These are phyloP conservation scores for Passer domesticus DNA, from an alignment of 2,113 vertebrate genomes.

Conservation along the genomic window DNA sequence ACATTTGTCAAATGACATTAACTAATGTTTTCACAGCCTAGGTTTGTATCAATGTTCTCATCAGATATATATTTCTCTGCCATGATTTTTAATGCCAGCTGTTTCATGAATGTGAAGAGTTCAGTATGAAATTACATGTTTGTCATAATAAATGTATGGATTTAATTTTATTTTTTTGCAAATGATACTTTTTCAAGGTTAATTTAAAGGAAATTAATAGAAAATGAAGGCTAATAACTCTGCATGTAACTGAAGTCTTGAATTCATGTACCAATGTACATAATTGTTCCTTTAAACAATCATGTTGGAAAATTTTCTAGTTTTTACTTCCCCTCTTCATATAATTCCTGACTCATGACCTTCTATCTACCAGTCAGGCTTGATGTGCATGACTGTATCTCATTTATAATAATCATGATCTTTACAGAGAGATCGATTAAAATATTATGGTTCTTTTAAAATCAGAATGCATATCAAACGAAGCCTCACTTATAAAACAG, in stretches of 20 bases:
- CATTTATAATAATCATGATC: slow-evolving; percentile 44
- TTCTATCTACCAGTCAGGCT: slow-evolving; percentile 41
- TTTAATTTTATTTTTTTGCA: slow-evolving; percentile 56
- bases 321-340: slow-evolving; percentile 35
- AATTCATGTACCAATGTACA: slow-evolving; percentile 30
- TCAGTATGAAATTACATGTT: slow-evolving; percentile 52
- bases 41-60: slow-evolving; percentile 46
- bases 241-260: slow-evolving; percentile 46
- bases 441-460: slow-evolving; percentile 57
- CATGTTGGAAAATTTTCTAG: slow-evolving; percentile 31
- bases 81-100: slow-evolving; percentile 48
- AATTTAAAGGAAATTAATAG: slow-evolving; percentile 53
- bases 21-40: slow-evolving; percentile 55
- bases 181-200: slow-evolving; percentile 48
- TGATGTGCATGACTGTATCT: slow-evolving; percentile 47
- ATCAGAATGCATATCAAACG: slow-evolving; percentile 36
- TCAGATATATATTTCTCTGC: slow-evolving; percentile 55
- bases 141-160: slow-evolving; percentile 49
- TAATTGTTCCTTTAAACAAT: slow-evolving; percentile 67
- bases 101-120: slow-evolving; percentile 55
- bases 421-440: slow-evolving; percentile 51
- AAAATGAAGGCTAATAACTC: slow-evolving; percentile 61
- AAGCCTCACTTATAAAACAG: slow-evolving; percentile 20
- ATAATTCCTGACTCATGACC: slow-evolving; percentile 48
- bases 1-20: slow-evolving; percentile 69